Conservation (phyloP, 1,140 invertebrate genomes). For the Megalopta genalis region DNA sequence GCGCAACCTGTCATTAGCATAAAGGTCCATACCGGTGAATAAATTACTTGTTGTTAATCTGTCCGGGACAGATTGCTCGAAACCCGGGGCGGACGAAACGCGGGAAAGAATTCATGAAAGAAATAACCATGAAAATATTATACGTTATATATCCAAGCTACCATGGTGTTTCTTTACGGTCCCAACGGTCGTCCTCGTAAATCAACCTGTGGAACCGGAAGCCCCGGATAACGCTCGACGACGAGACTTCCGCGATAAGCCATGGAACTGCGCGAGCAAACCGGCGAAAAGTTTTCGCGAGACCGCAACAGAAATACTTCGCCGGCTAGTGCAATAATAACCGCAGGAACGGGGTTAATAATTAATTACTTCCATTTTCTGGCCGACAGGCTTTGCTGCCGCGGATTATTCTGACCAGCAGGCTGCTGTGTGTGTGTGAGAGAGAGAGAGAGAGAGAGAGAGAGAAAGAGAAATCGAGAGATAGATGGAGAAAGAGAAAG, state of each 20-base stretch:
- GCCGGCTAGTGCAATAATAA: background rate
- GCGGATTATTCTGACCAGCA: background rate
- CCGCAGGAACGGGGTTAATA: constrained; percentile 18
- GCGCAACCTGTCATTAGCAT: too few relatives aligned
- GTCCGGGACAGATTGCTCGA: too few relatives aligned
- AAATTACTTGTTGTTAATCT: too few relatives aligned
- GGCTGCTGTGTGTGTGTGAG: too few relatives aligned
- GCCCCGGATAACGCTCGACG: background rate
- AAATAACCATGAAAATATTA: too few relatives aligned
- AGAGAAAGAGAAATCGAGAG: too few relatives aligned
- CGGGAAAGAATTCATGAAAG: too few relatives aligned
- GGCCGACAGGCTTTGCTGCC: background rate
- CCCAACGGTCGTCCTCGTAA: too few relatives aligned
- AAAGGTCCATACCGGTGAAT: too few relatives aligned
- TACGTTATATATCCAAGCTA: too few relatives aligned
- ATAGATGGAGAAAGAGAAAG: background rate
- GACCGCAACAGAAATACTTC: background rate
- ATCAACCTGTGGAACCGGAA: background rate
- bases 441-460: background rate
- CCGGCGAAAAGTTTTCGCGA: background rate
- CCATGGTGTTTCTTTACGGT: too few relatives aligned
- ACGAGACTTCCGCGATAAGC: background rate
- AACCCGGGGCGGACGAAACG: too few relatives aligned
- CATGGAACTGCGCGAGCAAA: background rate
- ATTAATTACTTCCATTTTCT: constrained; percentile 31